Conservation (phyloP, 2,888 invertebrate genomes). For the Scaptomyza tumidula region DNA sequence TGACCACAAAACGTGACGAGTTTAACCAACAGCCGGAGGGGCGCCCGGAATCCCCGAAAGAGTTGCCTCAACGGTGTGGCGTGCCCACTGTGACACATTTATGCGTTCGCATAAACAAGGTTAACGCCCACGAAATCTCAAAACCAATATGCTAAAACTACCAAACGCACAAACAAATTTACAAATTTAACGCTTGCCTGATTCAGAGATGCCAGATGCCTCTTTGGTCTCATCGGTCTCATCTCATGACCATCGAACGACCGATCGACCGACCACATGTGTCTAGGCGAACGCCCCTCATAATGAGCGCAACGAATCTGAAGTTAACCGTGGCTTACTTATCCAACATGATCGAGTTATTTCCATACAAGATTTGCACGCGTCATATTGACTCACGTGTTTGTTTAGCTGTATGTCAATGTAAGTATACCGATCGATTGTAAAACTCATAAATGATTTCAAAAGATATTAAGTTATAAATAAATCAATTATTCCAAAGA, state of each 20-base stretch:
- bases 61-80: slow-evolving; percentile 52
- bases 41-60: slow-evolving; percentile 68
- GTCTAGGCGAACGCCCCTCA: slow-evolving; percentile 70
- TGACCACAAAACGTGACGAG: slow-evolving; percentile 71
- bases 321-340: slow-evolving; percentile 34
- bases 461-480: neutral
- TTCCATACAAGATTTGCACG: slow-evolving; percentile 37
- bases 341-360: slow-evolving; percentile 36
- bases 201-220: slow-evolving; percentile 63
- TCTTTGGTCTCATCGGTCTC: slow-evolving; percentile 13
- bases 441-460: neutral
- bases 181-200: slow-evolving; percentile 63
- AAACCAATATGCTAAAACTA: slow-evolving; percentile 14
- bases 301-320: slow-evolving; percentile 62
- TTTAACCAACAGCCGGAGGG: slow-evolving; percentile 74
- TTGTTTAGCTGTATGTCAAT: neutral
- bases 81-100: slow-evolving; percentile 68
- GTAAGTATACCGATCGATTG: slow-evolving; percentile 25
- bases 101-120: slow-evolving; percentile 77
- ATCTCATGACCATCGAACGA: slow-evolving; percentile 31
- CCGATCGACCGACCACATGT: slow-evolving; percentile 48
- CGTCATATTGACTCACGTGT: slow-evolving; percentile 23
- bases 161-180: slow-evolving; percentile 32
- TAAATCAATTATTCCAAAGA: neutral
- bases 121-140: slow-evolving; percentile 75